Conservation (phyloP, 2,888 invertebrate species). For the Marronus borbonicus region DNA sequence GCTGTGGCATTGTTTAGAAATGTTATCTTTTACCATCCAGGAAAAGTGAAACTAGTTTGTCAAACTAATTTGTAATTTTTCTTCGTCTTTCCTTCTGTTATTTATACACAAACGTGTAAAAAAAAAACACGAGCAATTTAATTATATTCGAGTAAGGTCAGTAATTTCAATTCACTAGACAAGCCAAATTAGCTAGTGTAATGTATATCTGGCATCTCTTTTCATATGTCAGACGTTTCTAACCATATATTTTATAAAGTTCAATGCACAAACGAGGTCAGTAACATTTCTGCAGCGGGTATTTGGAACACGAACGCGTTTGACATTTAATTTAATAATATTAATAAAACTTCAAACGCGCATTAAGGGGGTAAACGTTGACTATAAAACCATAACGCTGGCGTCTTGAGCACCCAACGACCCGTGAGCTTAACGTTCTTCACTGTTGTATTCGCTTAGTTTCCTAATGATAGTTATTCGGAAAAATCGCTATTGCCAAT, state of each 20-base stretch:
- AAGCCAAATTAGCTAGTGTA: neutral
- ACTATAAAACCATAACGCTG: constrained; percentile 7
- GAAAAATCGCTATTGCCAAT: no score
- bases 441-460: neutral
- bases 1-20: no score
- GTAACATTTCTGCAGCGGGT: constrained; percentile 38
- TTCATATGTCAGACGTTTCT: neutral
- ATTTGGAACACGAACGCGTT: constrained; percentile 10
- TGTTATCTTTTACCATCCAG: no score
- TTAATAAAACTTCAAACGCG: constrained; percentile 8
- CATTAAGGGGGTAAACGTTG: constrained; percentile 22
- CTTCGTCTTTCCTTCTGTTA: neutral
- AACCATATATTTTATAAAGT: constrained; percentile 20
- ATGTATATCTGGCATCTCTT: neutral
- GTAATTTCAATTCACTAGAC: constrained; percentile 1
- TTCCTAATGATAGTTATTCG: no score
- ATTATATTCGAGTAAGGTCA: constrained; percentile 27
- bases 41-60: no score
- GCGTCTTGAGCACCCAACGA: constrained; percentile 12
- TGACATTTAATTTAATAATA: constrained; percentile 25
- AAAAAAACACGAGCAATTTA: constrained; percentile 4
- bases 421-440: neutral
- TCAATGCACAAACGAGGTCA: constrained; percentile 44
- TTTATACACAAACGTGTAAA: neutral
- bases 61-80: no score